A percentile compares a stretch with the other conserved stretches of the same genome.
Evolutionary conservation across 2,113 vertebrate species (phyloP).

Genomic region (Tyrannus savana): DNA sequence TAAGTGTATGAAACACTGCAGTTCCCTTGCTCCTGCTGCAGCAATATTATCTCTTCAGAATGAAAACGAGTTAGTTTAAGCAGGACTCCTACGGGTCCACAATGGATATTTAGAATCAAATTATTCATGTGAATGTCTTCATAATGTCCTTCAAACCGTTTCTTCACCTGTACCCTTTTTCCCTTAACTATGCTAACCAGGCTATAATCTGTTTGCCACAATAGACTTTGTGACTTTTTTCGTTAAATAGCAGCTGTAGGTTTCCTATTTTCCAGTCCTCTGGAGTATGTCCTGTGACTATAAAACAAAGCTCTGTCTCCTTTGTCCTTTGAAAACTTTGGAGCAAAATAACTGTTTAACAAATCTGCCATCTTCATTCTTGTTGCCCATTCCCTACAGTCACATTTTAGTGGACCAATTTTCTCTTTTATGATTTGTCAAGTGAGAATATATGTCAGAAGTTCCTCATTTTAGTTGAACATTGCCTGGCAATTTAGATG

Average conservation of each 20-base stretch:
- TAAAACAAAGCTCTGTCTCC: conserved; percentile 2
- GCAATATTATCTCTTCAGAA: background rate
- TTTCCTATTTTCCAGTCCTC: background rate
- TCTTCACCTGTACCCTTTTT: background rate
- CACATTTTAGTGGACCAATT: conserved; percentile 72
- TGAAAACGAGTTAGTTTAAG: background rate
- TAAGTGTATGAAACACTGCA: background rate
- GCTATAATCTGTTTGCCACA: background rate
- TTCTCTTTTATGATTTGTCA: conserved; percentile 71
- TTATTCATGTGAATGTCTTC: background rate
- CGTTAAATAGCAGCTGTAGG: background rate
- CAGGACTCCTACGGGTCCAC: background rate
- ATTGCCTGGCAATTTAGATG: background rate
- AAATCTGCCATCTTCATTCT: conserved; percentile 36
- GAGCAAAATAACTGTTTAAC: conserved; percentile 54
- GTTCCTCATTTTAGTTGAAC: conserved; percentile 51
- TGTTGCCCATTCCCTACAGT: conserved; percentile 46
- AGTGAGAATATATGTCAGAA: conserved; percentile 52
- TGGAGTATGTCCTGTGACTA: background rate
- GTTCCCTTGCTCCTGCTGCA: background rate
- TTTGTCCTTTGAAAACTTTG: conserved; percentile 58
- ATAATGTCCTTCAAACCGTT: background rate
- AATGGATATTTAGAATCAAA: conserved; percentile 21
- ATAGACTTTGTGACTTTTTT: background rate
- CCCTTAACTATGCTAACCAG: background rate